These are phyloP conservation scores for Pardosa pseudoannulata DNA, from an alignment of 2,888 invertebrate species.

Conservation along the genomic window DNA sequence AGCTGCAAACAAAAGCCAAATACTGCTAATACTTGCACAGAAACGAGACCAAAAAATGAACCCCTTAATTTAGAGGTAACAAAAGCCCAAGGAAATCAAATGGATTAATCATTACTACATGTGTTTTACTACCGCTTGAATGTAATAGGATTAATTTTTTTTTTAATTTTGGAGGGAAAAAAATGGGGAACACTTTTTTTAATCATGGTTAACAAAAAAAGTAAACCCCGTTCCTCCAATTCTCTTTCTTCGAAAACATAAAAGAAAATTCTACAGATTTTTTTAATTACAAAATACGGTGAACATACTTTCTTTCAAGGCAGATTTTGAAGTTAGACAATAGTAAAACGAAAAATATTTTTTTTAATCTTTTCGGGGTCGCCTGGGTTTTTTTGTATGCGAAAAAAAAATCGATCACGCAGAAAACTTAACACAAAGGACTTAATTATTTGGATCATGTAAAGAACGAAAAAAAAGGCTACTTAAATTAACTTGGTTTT, in stretches of 20 bases:
- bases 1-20: too few species aligned
- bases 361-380: neutral
- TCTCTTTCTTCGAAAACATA: too few species aligned
- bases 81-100: conserved; percentile 30
- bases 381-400: too few species aligned
- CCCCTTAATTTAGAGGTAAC: neutral
- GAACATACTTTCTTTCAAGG: neutral
- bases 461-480: neutral
- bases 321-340: conserved; percentile 32
- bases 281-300: neutral
- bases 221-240: too few species aligned
- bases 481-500: neutral
- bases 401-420: neutral
- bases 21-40: too few species aligned
- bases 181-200: too few species aligned
- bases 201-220: too few species aligned
- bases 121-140: conserved; percentile 24
- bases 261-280: conserved; percentile 30
- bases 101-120: conserved; percentile 58
- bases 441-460: conserved; percentile 2
- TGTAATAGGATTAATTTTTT: conserved; percentile 69
- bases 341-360: conserved; percentile 18
- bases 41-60: too few species aligned
- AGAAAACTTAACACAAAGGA: neutral
- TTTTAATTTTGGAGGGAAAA: too few species aligned